Conservation (phyloP, 2,113 vertebrate species). For the Sterna hirundo region DNA sequence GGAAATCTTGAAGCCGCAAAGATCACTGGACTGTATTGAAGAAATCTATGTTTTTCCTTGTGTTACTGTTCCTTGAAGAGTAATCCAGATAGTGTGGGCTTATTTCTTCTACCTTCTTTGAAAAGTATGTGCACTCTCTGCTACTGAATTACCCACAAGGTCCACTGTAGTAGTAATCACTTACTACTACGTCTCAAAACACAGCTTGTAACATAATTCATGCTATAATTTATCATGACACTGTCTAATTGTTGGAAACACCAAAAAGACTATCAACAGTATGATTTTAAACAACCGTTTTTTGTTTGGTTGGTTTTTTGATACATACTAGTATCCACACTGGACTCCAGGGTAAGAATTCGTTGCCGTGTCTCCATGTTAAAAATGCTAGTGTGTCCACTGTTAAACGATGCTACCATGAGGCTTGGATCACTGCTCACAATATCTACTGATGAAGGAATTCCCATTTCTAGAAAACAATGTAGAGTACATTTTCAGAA, state of each 20-base stretch:
- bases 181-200: neutral
- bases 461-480: constrained; percentile 84
- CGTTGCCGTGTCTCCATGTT: constrained; percentile 95
- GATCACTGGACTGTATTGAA: neutral
- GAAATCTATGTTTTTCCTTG: neutral
- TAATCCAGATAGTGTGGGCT: neutral
- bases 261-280: neutral
- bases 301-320: neutral
- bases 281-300: neutral
- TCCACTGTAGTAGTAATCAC: neutral
- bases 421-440: constrained; percentile 96
- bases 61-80: neutral
- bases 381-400: constrained; percentile 91
- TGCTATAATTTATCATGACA: neutral
- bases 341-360: constrained; percentile 90
- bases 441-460: constrained; percentile 94
- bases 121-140: neutral
- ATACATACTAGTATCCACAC: constrained; percentile 82
- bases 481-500: neutral
- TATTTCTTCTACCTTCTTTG: neutral
- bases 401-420: constrained; percentile 94
- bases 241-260: neutral
- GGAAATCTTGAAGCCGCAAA: neutral
- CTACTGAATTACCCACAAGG: neutral
- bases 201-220: neutral